Evolutionary conservation across 1,140 invertebrate genomes (phyloP).

Genomic region (Bacillus rossius): DNA sequence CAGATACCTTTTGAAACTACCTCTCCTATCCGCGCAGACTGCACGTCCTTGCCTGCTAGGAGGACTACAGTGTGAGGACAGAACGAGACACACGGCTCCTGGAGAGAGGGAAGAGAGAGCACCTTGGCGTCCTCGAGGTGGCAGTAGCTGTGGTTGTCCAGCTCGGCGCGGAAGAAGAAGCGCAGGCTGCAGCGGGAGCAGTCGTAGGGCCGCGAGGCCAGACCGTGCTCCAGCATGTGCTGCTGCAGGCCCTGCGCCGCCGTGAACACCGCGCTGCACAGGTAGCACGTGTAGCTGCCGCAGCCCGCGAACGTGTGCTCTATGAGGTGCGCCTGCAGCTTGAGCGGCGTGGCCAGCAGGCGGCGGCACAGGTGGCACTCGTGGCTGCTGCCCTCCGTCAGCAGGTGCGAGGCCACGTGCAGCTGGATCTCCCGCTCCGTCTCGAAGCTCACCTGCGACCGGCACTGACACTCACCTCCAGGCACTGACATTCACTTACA

Average conservation of each 20-base stretch:
- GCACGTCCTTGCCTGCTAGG: no score
- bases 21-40: no score
- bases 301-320: slow-evolving; percentile 89
- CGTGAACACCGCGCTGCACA: slow-evolving; percentile 84
- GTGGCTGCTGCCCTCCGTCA: slow-evolving; percentile 47
- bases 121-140: slow-evolving; percentile 35
- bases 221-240: slow-evolving; percentile 79
- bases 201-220: slow-evolving; percentile 72
- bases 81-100: no score
- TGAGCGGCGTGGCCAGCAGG: slow-evolving; percentile 61
- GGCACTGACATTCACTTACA: no score
- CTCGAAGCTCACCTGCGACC: slow-evolving; percentile 52
- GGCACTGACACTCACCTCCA: no score
- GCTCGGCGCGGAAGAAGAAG: slow-evolving; percentile 88
- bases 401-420: slow-evolving; percentile 55
- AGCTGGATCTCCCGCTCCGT: slow-evolving; percentile 60
- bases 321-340: slow-evolving; percentile 86
- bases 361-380: slow-evolving; percentile 72
- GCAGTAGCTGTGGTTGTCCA: slow-evolving; percentile 75
- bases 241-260: slow-evolving; percentile 67
- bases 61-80: no score
- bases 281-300: slow-evolving; percentile 77
- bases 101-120: no score
- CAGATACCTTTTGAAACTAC: no score
- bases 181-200: slow-evolving; percentile 75